These are phyloP conservation scores for Wasmannia auropunctata DNA, from an alignment of 1,140 invertebrate species.

Conservation along the genomic window DNA sequence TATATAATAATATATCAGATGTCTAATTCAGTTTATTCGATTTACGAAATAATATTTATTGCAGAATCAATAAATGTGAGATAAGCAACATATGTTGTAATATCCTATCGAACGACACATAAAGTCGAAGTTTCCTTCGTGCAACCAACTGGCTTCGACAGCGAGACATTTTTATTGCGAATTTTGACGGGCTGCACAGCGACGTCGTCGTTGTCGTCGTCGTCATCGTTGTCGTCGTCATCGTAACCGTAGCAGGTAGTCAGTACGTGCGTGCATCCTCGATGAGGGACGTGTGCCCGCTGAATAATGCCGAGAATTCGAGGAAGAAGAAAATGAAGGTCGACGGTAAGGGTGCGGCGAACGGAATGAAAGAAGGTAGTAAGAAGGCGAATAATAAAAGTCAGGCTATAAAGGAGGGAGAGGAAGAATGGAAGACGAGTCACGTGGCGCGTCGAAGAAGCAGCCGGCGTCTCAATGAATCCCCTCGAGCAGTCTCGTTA, in stretches of 20 bases:
- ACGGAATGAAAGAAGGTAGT: constrained; percentile 29
- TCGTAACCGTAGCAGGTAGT: constrained; percentile 65
- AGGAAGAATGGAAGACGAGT: constrained; percentile 41
- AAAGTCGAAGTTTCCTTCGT: not conserved
- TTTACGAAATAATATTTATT: not conserved
- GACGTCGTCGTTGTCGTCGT: constrained; percentile 19
- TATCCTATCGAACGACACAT: constrained; percentile 28
- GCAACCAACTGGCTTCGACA: constrained; percentile 56
- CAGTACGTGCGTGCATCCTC: constrained; percentile 70
- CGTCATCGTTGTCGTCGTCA: constrained; percentile 35
- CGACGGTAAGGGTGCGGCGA: constrained; percentile 24
- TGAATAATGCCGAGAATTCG: constrained; percentile 76
- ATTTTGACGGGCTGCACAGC: constrained; percentile 60
- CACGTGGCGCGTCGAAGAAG: constrained; percentile 68
- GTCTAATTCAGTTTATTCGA: not conserved
- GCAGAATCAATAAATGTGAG: not conserved
- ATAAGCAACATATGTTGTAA: constrained; percentile 35
- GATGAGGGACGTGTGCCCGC: constrained; percentile 74
- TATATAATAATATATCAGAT: too few species aligned
- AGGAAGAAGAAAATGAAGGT: constrained; percentile 71
- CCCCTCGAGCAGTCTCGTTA: constrained; percentile 70
- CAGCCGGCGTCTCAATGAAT: constrained; percentile 73
- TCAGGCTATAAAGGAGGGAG: constrained; percentile 43
- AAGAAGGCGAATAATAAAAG: constrained; percentile 70
- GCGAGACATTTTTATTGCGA: constrained; percentile 70